Conservation (phyloP, 2,113 vertebrate species). For the Rhagologus leucostigma region DNA sequence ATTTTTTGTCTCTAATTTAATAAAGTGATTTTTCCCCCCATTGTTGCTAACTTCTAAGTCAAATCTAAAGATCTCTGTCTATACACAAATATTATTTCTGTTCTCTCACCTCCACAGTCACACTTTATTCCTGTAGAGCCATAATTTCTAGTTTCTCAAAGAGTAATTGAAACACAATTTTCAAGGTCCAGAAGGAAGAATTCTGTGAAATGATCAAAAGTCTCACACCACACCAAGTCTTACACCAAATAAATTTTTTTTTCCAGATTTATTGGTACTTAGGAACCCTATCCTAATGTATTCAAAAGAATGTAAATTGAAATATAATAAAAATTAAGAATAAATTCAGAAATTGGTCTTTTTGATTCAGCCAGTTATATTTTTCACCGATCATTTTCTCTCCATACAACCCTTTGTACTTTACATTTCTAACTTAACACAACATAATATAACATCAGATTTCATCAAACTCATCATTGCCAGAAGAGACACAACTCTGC, state of each 20-base stretch:
- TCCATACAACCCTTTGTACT: neutral
- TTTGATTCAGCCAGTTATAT: neutral
- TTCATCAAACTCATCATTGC: neutral
- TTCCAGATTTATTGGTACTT: neutral
- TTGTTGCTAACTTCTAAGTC: neutral
- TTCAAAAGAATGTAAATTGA: neutral
- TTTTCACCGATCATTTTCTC: neutral
- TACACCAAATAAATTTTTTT: neutral
- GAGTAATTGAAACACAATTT: neutral
- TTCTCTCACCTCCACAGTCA: neutral
- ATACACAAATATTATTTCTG: neutral
- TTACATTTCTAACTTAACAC: neutral
- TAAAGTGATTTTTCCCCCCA: neutral
- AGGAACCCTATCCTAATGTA: neutral
- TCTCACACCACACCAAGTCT: neutral
- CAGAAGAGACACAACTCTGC: neutral
- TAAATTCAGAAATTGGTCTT: neutral
- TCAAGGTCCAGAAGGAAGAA: neutral
- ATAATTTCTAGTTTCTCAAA: neutral
- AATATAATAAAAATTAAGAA: neutral
- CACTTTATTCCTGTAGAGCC: accelerated
- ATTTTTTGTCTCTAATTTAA: neutral
- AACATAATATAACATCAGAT: neutral
- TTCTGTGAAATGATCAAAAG: neutral
- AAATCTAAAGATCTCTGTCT: neutral